Evolutionary conservation across 2,113 vertebrate genomes (phyloP).

Genomic region (Eudyptes chrysolophus): DNA sequence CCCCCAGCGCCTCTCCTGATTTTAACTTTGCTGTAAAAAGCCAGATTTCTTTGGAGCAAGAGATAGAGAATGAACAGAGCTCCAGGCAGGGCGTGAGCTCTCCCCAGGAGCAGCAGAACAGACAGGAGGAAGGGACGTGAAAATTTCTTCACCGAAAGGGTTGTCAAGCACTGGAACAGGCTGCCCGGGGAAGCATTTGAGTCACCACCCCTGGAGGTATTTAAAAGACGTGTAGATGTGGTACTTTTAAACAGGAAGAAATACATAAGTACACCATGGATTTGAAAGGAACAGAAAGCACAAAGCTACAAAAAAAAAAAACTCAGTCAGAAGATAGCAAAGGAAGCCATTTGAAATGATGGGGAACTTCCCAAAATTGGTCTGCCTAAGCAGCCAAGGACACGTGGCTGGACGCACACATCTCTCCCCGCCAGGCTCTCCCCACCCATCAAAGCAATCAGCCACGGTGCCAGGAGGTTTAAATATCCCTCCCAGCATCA

Average conservation of each 20-base stretch:
- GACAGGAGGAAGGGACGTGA: background rate
- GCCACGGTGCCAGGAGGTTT: background rate
- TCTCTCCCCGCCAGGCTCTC: background rate
- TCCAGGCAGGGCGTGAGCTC: background rate
- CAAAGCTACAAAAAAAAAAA: background rate
- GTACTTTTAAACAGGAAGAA: too few relatives aligned
- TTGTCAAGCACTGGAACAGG: too few relatives aligned
- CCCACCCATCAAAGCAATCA: background rate
- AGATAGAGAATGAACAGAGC: background rate
- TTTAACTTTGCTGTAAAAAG: background rate
- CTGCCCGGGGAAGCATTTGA: too few relatives aligned
- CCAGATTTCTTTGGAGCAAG: background rate
- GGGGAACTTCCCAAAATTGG: background rate
- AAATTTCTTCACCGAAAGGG: too few relatives aligned
- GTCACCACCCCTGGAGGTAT: too few relatives aligned
- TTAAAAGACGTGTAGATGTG: too few relatives aligned
- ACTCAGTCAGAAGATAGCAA: background rate
- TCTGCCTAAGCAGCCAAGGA: background rate
- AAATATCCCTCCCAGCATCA: background rate
- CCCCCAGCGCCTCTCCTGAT: background rate
- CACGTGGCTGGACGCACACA: rapidly evolving
- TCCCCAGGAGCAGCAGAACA: background rate
- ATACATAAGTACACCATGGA: too few relatives aligned
- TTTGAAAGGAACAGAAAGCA: background rate
- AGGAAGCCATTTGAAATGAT: rapidly evolving